Conservation (phyloP, 2,888 invertebrate species). For the Temnothorax ravouxi region DNA sequence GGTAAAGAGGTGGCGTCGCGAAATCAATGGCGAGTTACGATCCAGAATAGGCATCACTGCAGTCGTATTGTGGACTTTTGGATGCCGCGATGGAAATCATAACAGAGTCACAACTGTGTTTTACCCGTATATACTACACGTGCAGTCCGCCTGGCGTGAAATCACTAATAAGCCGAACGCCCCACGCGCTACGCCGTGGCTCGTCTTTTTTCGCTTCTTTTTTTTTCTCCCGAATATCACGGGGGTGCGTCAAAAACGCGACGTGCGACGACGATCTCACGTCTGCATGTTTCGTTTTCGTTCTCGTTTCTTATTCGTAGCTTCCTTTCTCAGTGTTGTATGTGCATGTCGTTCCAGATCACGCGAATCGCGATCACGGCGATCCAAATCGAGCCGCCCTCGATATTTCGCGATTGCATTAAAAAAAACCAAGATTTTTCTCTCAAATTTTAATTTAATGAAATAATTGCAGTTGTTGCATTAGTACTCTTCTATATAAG, state of each 20-base stretch:
- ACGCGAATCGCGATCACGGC: not conserved
- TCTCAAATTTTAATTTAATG: not conserved
- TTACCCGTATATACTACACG: conserved; percentile 69
- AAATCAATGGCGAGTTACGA: conserved; percentile 76
- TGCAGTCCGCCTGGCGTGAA: conserved; percentile 72
- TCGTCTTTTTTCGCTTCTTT: conserved; percentile 15
- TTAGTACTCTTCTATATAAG: not conserved
- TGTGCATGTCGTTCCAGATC: not conserved
- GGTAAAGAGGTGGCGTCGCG: conserved; percentile 43
- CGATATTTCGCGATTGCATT: conserved; percentile 13
- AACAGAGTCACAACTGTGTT: conserved; percentile 71
- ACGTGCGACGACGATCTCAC: conserved; percentile 15
- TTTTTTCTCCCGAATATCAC: not conserved
- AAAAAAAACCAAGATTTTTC: not conserved
- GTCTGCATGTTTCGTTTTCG: conserved; percentile 53
- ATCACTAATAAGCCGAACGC: conserved; percentile 66
- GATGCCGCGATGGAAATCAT: conserved; percentile 84
- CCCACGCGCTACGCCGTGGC: conserved; percentile 62
- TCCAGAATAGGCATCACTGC: conserved; percentile 87
- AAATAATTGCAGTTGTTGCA: not conserved
- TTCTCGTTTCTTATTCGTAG: conserved; percentile 32
- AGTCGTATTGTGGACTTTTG: conserved; percentile 87
- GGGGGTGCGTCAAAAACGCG: conserved; percentile 30
- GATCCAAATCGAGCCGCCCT: conserved; percentile 12
- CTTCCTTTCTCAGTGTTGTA: conserved; percentile 11